Base-by-base conservation (phyloP, 1,140 invertebrate genomes). In the Diabrotica undecimpunctata region DNA sequence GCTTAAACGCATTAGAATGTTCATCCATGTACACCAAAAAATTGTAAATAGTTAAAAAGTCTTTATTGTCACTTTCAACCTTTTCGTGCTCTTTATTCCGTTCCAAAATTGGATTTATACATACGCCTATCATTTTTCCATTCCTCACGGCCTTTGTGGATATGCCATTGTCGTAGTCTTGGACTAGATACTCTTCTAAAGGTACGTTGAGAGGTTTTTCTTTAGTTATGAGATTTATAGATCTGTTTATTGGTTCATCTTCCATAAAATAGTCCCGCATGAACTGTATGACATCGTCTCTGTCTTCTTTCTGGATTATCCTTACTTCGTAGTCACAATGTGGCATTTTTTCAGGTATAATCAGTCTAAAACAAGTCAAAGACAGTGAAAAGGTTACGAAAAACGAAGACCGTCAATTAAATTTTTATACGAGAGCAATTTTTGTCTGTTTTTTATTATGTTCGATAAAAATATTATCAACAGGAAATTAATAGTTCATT, bases 41-140 rank as follows among this genome's bases (percentile, higher is more conserved):
- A 66, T 80, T 79, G 3, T 88, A 74, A 54, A 90, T 88, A 67
- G 87, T 85, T 39, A 79, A 78, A 74, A 88, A 88, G 70, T 87
- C 86, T 4, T 78, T 76, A 72, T 87, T 81, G 5, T 79, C 77
- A 41, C 85, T 85, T 6, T 80, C 77, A 7, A 81, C 80, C 7
- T 79, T 78, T 38, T 81, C 79, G 50, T 75, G 75, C 0, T 76
- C 69, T 25, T 82, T 80, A 46, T 46, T 46, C 77, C 76, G 80
- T 54, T 67, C 46, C 60, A 78, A 68, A 10, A 76, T 72, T 25
- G 72, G 73, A 67, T 77, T 75, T 58, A 79, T 70, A 64, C 72
- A 73, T 6, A 89, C 80, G 6, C 87, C 88, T 7, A 90, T 79
- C 51, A 88, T 82, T 13, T 86, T 77, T 13, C 85, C 86, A 37